These are phyloP conservation scores for Popillia japonica DNA, from an alignment of 1,140 invertebrate species.

Conservation along the genomic window DNA sequence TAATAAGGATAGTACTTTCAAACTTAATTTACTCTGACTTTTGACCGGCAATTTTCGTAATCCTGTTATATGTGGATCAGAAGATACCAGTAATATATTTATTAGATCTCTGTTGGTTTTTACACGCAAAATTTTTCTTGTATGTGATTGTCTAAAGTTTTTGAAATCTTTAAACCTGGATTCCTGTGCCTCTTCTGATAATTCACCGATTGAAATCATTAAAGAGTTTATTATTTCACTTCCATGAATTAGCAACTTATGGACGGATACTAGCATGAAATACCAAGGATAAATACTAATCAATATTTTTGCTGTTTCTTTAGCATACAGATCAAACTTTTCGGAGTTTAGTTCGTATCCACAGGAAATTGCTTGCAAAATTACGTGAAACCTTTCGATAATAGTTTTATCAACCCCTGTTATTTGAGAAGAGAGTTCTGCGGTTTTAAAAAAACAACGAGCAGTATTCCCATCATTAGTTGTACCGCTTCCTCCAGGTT, in stretches of 20 bases:
- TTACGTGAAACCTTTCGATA: constrained; percentile 50
- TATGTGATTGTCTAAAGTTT: too few relatives aligned
- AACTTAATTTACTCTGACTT: too few relatives aligned
- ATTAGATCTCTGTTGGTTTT: constrained; percentile 10
- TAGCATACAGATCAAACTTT: constrained; percentile 48
- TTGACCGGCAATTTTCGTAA: too few relatives aligned
- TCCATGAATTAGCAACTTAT: constrained; percentile 55
- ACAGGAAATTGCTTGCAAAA: constrained; percentile 51
- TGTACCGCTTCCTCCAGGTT: constrained; percentile 54
- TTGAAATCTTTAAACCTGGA: constrained; percentile 51
- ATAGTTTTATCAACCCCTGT: constrained; percentile 52
- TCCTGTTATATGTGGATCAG: neutral
- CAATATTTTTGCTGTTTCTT: constrained; percentile 46
- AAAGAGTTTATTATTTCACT: constrained; percentile 48
- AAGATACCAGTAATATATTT: neutral
- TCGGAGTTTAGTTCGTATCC: constrained; percentile 47
- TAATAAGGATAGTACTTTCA: too few relatives aligned
- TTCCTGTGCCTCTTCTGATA: constrained; percentile 57
- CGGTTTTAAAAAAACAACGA: constrained; percentile 56
- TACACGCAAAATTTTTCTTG: too few relatives aligned
- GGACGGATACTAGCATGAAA: constrained; percentile 53
- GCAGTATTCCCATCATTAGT: constrained; percentile 60
- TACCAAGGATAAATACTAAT: constrained; percentile 51
- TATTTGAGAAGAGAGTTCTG: constrained; percentile 51
- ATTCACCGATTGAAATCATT: constrained; percentile 56